Conservation (phyloP, 2,797 vertebrate species). For the Chaetodon trifasciatus region DNA sequence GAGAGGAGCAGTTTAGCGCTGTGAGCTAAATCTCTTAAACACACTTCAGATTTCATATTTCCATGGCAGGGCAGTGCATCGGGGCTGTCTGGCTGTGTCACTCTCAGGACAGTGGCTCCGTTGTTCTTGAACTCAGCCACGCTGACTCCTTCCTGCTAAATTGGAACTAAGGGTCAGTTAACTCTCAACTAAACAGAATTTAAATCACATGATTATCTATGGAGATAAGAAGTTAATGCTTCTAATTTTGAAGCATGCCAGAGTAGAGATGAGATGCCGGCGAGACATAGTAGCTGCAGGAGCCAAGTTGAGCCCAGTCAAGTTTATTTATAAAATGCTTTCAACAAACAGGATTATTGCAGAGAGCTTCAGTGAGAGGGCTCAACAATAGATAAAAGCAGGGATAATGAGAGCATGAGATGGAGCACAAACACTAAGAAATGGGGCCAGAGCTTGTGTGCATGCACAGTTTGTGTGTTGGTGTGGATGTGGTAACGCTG, state of each 20-base stretch:
- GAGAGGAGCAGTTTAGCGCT: constrained; percentile 43
- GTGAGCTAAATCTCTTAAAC: constrained; percentile 39
- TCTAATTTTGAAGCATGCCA: constrained; percentile 7
- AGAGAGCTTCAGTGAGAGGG: constrained; percentile 13
- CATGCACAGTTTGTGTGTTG: neutral
- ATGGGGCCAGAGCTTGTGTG: constrained; percentile 7
- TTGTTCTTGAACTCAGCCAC: constrained; percentile 42
- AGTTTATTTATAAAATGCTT: constrained; percentile 44
- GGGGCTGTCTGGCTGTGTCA: constrained; percentile 50
- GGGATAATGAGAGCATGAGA: constrained; percentile 34
- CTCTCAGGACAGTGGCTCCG: constrained; percentile 46
- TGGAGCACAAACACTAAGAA: constrained; percentile 9
- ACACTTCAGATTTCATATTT: constrained; percentile 60
- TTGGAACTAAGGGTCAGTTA: constrained; percentile 39
- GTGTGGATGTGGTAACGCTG: constrained; percentile 5
- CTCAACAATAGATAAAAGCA: constrained; percentile 14
- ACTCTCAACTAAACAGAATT: constrained; percentile 30
- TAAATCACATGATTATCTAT: constrained; percentile 13
- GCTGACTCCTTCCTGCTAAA: constrained; percentile 23
- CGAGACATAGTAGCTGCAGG: neutral
- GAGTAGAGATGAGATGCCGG: constrained; percentile 2
- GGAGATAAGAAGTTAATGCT: constrained; percentile 15
- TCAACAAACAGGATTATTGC: constrained; percentile 28
- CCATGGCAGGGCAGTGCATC: constrained; percentile 23
- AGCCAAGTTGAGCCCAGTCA: constrained; percentile 3